Evolutionary conservation across 92 coral and sea anemone genomes (phyloP).

Genomic region (Zoanthus sansibaricus): DNA sequence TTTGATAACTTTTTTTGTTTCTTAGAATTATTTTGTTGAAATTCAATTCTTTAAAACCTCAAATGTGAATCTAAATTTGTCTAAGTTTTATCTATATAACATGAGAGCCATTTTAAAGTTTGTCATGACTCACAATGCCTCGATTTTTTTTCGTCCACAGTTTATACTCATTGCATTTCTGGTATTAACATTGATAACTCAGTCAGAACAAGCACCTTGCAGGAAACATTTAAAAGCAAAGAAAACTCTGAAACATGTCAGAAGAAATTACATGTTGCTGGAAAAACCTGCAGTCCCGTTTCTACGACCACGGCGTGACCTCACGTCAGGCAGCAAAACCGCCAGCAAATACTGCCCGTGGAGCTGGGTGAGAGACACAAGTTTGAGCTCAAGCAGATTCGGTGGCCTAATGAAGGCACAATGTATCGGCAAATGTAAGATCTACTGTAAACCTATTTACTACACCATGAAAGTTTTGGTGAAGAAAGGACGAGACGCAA

Average conservation of each 20-base stretch:
- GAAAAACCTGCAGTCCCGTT: conserved; percentile 14
- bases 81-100: too few species aligned
- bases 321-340: not conserved
- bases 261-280: conserved; percentile 3
- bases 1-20: too few species aligned
- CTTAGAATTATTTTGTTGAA: too few species aligned
- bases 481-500: conserved; percentile 19
- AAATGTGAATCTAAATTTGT: too few species aligned
- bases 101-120: not conserved
- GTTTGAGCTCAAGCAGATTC: not conserved
- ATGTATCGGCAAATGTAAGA: conserved; percentile 22
- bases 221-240: not conserved
- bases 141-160: not conserved
- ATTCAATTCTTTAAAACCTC: too few species aligned
- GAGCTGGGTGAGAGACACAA: conserved; percentile 31
- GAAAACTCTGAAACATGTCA: conserved; percentile 1
- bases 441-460: conserved; percentile 25
- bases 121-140: not conserved
- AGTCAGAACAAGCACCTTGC: conserved; percentile 31
- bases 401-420: not conserved
- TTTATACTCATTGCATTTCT: not conserved
- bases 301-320: conserved; percentile 26
- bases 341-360: conserved; percentile 36
- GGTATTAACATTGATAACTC: not conserved
- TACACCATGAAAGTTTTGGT: conserved; percentile 18